Evolutionary conservation across 2,888 invertebrate genomes (phyloP), one percentile per base, ranked within the genome.

Genomic region (Acanthosepion pharaonis): DNA sequence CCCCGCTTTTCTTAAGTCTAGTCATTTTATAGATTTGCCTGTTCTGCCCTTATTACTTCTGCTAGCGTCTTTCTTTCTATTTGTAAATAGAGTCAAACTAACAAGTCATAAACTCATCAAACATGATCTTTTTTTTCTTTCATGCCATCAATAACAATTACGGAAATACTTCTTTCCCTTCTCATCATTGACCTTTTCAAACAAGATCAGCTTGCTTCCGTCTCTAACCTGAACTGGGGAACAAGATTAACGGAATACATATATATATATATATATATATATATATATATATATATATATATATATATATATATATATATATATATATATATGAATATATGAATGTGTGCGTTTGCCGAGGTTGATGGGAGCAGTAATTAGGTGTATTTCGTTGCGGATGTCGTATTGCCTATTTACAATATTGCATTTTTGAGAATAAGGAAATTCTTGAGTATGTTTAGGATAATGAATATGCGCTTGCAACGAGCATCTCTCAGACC

Each of bases 21-120:
- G 33, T 78, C n/a, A 78, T 78, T 78, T 78, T 78, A 33, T 78
- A 78, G 78, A 78, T 78, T 33, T 78, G 33, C 78, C n/a, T 78
- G 20, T 78, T 78, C 78, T 11, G 78, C n/a, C 15, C 2, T n/a
- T n/a, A 78, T 78, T 78, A n/a, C 78, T 78, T 78, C n/a, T n/a
- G 78, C n/a, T 6, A 15, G n/a, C 78, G 78, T 78, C n/a, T 78
- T 78, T 78, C 78, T 78, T 78, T 78, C n/a, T 78, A 78, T 78
- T 78, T 78, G 78, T n/a, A 78, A 78, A 78, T 78, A 78, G n/a
- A 78, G 78, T 78, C 78, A 78, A 78, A 78, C 78, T 78, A 78
- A 33, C 78, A 78, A 78, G 78, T 11, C 78, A 78, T 33, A 78
- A 78, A 78, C 78, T 78, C 78, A n/a, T 78, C 78, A 78, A 78